These are phyloP conservation scores for Chymomyza fuscimana DNA, from an alignment of 2,888 invertebrate species.

Conservation along the genomic window DNA sequence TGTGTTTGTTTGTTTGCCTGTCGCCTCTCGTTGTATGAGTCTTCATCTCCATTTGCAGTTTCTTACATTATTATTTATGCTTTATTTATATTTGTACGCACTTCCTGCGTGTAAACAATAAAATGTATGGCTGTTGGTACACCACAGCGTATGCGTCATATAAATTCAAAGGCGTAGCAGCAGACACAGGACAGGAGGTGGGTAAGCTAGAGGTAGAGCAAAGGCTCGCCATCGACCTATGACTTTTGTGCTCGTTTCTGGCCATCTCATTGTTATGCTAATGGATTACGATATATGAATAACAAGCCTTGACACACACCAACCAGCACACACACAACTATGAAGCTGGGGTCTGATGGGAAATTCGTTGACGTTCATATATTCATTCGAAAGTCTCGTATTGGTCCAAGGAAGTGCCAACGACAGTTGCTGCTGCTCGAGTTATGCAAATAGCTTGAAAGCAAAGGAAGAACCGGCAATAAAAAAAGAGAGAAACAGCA, in stretches of 20 bases:
- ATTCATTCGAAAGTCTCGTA: constrained; percentile 20
- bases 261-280: constrained; percentile 69
- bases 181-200: constrained; percentile 11
- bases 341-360: not conserved
- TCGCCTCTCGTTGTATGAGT: not conserved
- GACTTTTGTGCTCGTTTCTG: constrained; percentile 39
- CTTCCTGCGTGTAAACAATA: constrained; percentile 66
- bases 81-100: constrained; percentile 71
- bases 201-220: not conserved
- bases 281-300: constrained; percentile 74
- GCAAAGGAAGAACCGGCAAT: not conserved
- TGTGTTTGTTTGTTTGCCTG: constrained; percentile 25
- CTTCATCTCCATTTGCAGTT: constrained; percentile 35
- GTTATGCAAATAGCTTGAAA: constrained; percentile 49
- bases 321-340: constrained; percentile 14
- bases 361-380: not conserved
- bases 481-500: constrained; percentile 15
- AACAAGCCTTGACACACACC: constrained; percentile 48
- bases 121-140: constrained; percentile 42
- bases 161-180: constrained; percentile 48
- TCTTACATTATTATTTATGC: constrained; percentile 73
- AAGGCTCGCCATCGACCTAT: constrained; percentile 8
- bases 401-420: constrained; percentile 39
- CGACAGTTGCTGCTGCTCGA: constrained; percentile 36
- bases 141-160: constrained; percentile 64